phyloP scores from a whole-genome alignment of 2,797 vertebrate genomes.

The Emydoidea blandingii region DNA sequence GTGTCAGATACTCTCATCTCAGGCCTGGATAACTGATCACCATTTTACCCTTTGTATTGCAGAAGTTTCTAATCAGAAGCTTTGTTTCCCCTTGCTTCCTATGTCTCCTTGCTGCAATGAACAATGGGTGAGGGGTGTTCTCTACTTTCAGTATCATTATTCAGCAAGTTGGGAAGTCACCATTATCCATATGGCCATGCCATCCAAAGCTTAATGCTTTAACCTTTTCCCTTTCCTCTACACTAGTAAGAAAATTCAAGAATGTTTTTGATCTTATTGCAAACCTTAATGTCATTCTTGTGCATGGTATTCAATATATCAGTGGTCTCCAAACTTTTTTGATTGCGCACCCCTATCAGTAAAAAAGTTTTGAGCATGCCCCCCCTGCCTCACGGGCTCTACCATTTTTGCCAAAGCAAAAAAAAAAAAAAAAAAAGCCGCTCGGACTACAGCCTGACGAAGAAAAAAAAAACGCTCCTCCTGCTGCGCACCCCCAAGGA shows the following conservation, averaged over 20 bases:
- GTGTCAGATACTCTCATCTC: background rate
- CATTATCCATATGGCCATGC: background rate
- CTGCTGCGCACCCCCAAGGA: too few species aligned
- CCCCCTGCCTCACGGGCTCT: too few species aligned
- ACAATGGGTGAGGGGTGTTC: fast-evolving
- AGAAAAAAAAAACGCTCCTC: too few species aligned
- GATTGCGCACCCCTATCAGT: too few species aligned
- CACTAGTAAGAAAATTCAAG: background rate
- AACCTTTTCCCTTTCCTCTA: background rate
- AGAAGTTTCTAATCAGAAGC: background rate
- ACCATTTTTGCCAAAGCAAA: too few species aligned
- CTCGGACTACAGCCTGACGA: too few species aligned
- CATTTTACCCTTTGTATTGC: background rate
- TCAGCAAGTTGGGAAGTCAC: background rate
- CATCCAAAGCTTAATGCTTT: background rate
- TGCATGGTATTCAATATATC: slow-evolving; percentile 25
- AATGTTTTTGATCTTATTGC: background rate
- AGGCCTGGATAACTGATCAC: background rate
- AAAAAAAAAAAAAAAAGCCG: too few species aligned
- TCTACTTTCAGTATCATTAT: background rate
- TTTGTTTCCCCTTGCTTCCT: background rate
- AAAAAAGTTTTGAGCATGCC: too few species aligned
- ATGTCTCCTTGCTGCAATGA: background rate
- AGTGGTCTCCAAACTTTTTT: too few species aligned
- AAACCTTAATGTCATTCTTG: background rate